These are phyloP conservation scores for Eristalis intricaria DNA, from an alignment of 2,888 invertebrate species.

Conservation along the genomic window DNA sequence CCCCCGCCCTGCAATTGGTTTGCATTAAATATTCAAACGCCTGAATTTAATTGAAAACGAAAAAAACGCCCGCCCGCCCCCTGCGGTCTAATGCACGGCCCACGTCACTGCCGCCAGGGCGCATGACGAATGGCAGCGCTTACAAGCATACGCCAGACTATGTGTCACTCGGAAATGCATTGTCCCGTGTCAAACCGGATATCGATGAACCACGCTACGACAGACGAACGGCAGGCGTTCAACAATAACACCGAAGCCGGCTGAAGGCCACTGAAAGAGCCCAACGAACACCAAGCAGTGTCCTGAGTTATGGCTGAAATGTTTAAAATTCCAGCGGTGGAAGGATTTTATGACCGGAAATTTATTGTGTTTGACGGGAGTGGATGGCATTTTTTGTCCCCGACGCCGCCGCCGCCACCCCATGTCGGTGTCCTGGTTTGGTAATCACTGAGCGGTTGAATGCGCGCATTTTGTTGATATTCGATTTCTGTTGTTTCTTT, in stretches of 20 bases:
- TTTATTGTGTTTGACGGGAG: slow-evolving; percentile 38
- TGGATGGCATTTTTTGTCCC: slow-evolving; percentile 2
- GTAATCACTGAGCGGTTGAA: slow-evolving; percentile 58
- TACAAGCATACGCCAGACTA: slow-evolving; percentile 31
- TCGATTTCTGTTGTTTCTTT: slow-evolving; percentile 24
- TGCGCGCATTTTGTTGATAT: slow-evolving; percentile 45
- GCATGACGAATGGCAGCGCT: slow-evolving; percentile 34
- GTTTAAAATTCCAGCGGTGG: slow-evolving; percentile 56
- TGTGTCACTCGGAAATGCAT: slow-evolving; percentile 41
- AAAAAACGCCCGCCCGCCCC: neutral
- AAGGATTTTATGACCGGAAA: slow-evolving; percentile 67
- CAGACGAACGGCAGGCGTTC: slow-evolving; percentile 33
- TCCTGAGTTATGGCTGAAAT: slow-evolving; percentile 31
- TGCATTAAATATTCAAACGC: neutral
- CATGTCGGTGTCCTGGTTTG: neutral
- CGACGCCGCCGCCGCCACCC: neutral
- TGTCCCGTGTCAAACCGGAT: slow-evolving; percentile 45
- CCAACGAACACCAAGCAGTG: neutral
- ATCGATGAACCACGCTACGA: slow-evolving; percentile 29
- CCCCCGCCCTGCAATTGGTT: neutral
- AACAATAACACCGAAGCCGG: slow-evolving; percentile 32
- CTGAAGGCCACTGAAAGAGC: neutral
- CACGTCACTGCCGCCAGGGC: neutral
- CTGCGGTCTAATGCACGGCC: neutral
- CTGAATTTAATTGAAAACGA: neutral